These are phyloP conservation scores for Cheirogaleus medius DNA, from an alignment of 2,113 vertebrate genomes.

Conservation along the genomic window DNA sequence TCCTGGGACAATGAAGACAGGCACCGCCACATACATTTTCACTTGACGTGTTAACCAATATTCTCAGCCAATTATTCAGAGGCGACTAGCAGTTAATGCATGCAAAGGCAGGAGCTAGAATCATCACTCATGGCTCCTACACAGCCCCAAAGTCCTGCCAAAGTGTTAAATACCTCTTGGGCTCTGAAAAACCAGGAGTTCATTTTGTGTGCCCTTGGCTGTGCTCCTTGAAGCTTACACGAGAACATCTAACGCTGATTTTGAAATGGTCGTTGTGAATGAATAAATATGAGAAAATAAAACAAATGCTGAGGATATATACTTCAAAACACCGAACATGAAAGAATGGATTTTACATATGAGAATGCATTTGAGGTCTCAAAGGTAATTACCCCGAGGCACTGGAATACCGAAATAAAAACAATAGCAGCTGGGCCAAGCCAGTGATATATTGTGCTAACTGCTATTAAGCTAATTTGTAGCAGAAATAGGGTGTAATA, in stretches of 20 bases:
- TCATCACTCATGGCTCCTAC: conserved; percentile 70
- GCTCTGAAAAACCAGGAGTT: not conserved
- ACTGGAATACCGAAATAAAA: conserved; percentile 45
- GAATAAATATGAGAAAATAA: conserved; percentile 52
- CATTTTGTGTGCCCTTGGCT: conserved; percentile 43
- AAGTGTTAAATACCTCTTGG: conserved; percentile 41
- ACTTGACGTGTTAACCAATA: conserved; percentile 77
- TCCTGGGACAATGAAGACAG: conserved; percentile 70
- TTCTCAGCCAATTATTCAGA: conserved; percentile 74
- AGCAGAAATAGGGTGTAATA: conserved; percentile 58
- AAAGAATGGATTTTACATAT: conserved; percentile 41
- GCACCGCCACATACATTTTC: conserved; percentile 71
- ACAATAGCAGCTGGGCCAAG: conserved; percentile 41
- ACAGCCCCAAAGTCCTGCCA: conserved; percentile 41
- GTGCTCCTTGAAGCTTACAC: not conserved
- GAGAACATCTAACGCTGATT: conserved; percentile 7
- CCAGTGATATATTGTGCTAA: not conserved
- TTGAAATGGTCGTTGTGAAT: conserved; percentile 14
- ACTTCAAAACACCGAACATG: not conserved
- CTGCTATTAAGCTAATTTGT: conserved; percentile 50
- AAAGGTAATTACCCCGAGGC: conserved; percentile 27
- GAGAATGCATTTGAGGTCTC: conserved; percentile 37
- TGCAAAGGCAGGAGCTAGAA: conserved; percentile 69
- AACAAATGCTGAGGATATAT: not conserved
- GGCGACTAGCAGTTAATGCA: conserved; percentile 70